phyloP scores from a whole-genome alignment of 1,140 invertebrate genomes.

The Listronotus oregonensis region DNA sequence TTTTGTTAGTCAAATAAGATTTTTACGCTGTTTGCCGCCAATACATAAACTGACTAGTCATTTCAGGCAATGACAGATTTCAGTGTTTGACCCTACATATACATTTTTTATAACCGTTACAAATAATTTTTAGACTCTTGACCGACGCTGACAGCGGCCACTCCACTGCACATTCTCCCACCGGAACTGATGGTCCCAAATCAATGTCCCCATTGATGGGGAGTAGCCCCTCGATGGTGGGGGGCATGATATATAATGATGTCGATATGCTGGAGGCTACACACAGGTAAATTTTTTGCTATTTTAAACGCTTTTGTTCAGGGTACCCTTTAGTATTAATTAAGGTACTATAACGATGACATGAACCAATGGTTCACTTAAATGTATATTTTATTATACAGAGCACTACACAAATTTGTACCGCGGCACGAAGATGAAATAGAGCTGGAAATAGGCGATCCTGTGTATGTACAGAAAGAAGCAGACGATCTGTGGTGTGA shows the following conservation, averaged over 20 bases:
- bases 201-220: slow-evolving; percentile 75
- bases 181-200: slow-evolving; percentile 73
- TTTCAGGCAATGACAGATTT: too few species aligned
- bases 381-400: not conserved
- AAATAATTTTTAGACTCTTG: slow-evolving; percentile 60
- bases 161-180: slow-evolving; percentile 84
- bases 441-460: slow-evolving; percentile 95
- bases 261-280: slow-evolving; percentile 91
- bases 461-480: slow-evolving; percentile 95
- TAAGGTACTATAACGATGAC: too few species aligned
- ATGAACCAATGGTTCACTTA: too few species aligned
- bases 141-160: slow-evolving; percentile 84
- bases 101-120: not conserved
- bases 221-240: slow-evolving; percentile 60
- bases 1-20: too few species aligned
- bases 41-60: too few species aligned
- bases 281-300: slow-evolving; percentile 60
- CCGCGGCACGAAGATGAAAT: slow-evolving; percentile 94
- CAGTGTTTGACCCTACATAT: too few species aligned
- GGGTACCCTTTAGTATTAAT: too few species aligned
- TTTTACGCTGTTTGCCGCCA: too few species aligned
- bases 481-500: slow-evolving; percentile 98
- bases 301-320: not conserved
- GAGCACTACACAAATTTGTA: slow-evolving; percentile 93
- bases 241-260: slow-evolving; percentile 76